Evolutionary conservation across 2,797 vertebrate genomes (phyloP), one percentile per base, ranked within the genome.

Genomic region (Limnodromus scolopaceus): DNA sequence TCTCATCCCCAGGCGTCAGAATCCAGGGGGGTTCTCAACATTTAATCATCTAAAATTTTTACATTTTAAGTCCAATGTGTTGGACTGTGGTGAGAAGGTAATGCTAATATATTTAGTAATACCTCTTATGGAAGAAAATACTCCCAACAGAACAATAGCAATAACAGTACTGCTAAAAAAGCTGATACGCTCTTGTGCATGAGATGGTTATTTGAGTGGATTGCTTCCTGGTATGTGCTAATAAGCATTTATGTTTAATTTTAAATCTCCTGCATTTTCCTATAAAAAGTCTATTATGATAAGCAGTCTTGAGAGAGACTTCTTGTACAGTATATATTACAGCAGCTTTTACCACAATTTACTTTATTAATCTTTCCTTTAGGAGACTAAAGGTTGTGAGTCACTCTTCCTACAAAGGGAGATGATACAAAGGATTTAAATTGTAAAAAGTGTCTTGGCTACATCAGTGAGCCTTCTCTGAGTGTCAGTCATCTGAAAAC

Each of bases 121-220:
- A 34, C 0, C 2, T 66, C 10, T 63, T 76, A 20, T 1, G 11
- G 48, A 46, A 80, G 15, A 23, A 83, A 76, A 41, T 16, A n/a
- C 38, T 64, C 3, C 6, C 14, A 72, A 69, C 6, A 30, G 61
- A 64, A 12, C 8, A 46, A 36, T 24, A 71, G 12, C 8, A 57
- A 11, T 34, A 53, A 53, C 1, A 10, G 8, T 32, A 22, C 20
- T 69, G 17, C 17, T 60, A 36, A 49, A 69, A 83, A 60, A 20
- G 23, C 5, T 23, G 13, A 14, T 12, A 24, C 0, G 1, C 4
- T 84, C 14, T 36, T 45, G 12, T 20, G 13, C 7, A 3, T 17
- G 24, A 93, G 36, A 9, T 8, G 72, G 6, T 38, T 69, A 25
- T 23, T 69, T 48, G 54, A 79, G 34, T 24, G 9, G 8, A 30